Evolutionary conservation across 2,888 invertebrate genomes (phyloP), one percentile per base, ranked within the genome.

Genomic region (Marronus borbonicus): DNA sequence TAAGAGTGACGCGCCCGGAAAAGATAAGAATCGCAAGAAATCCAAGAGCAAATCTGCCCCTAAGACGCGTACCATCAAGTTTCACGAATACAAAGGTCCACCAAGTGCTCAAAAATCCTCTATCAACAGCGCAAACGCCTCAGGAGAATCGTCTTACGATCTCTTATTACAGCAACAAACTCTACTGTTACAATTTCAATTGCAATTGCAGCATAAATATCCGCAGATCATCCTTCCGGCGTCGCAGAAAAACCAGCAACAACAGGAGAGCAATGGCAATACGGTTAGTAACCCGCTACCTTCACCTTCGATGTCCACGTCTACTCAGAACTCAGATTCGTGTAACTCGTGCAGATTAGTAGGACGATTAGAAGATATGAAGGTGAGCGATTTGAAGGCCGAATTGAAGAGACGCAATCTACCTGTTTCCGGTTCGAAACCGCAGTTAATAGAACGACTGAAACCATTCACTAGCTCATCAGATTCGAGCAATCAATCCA

Each of bases 21-120:
- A 94, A 86, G 95, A 95, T 89, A 95, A 93, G 89, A 96, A 94
- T 86, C 89, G 92, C 85, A 97, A 96, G 87, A 96, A 96, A 87
- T 93, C 93, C 24, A 96, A 96, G 87, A 93, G 94, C 58, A 96
- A 96, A 88, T 92, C 92, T 31, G 92, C 93, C 77, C 94, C 95
- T 0, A 97, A 97, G 88, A 92, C 95, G 24, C 92, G 96, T 83
- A 95, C 96, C 76, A 98, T 98, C 85, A 98, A 98, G 90, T 98
- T 98, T 89, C 98, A 98, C 89, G 98, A 98, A 89, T 97, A 97
- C 88, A 97, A 97, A 89, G 97, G 97, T 52, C 97, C 97, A 39
- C 97, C 98, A 10, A 88, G 88, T 80, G 96, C 97, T 20, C 95
- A 96, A 84, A 96, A 96, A 86, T 90, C 92, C 3, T 91, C 91